These are phyloP conservation scores for Clavelina lepadiformis DNA, from an alignment of 23 tunicate species.

Conservation along the genomic window DNA sequence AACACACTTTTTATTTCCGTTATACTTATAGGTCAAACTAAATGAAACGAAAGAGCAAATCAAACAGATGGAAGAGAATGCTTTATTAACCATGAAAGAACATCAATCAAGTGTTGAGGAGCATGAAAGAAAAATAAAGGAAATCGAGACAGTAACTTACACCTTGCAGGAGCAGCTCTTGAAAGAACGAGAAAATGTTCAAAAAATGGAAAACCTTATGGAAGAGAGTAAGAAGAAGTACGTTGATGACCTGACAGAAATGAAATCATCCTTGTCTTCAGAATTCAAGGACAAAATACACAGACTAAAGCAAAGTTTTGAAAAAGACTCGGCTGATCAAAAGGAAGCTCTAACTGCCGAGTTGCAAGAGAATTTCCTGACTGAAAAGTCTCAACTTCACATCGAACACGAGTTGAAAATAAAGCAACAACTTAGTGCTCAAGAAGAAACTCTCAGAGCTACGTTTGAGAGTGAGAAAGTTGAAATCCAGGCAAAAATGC, in stretches of 20 bases:
- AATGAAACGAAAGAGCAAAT: not conserved
- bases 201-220: constrained; percentile 6
- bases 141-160: constrained; percentile 4
- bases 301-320: not conserved
- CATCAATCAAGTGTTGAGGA: constrained; percentile 12
- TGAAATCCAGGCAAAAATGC: constrained; percentile 4
- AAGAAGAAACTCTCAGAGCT: not conserved
- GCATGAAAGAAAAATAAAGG: not conserved
- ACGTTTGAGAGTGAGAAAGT: constrained; percentile 5
- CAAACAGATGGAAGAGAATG: not conserved
- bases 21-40: no score
- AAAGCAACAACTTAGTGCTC: not conserved
- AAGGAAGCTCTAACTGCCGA: not conserved
- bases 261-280: not conserved
- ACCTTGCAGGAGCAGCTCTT: constrained; percentile 11
- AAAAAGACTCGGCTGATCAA: constrained; percentile 1
- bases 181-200: constrained; percentile 17
- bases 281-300: not conserved
- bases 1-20: constrained; percentile 1
- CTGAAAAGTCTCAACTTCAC: constrained; percentile 13
- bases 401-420: not conserved
- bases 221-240: constrained; percentile 20
- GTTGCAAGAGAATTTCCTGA: constrained; percentile 13
- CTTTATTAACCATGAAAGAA: not conserved
- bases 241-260: not conserved